Conservation (phyloP, 2,888 invertebrate species). For the Latheticus oryzae region DNA sequence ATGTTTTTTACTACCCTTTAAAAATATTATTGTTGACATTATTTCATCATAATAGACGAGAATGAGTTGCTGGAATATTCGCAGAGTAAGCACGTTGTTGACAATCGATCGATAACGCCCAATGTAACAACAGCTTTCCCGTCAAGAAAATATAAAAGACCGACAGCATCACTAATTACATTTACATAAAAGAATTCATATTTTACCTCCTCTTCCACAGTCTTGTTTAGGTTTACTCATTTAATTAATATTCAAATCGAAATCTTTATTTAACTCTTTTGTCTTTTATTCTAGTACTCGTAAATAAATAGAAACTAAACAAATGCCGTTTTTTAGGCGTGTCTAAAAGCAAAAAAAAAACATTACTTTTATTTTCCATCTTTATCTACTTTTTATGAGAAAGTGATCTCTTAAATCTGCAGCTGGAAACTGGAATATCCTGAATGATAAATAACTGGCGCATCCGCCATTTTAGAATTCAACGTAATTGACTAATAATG, state of each 20-base stretch:
- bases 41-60: no score
- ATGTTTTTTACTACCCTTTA: not conserved
- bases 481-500: no score
- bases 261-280: slow-evolving; percentile 8
- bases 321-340: slow-evolving; percentile 14
- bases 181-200: slow-evolving; percentile 7
- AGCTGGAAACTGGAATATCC: slow-evolving; percentile 11
- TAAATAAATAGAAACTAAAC: slow-evolving; percentile 15
- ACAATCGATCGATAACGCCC: slow-evolving; percentile 10
- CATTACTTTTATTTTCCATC: slow-evolving; percentile 16
- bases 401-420: slow-evolving; percentile 11
- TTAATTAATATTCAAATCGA: slow-evolving; percentile 12
- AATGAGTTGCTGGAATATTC: slow-evolving; percentile 3
- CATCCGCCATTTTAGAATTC: slow-evolving; percentile 31
- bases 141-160: slow-evolving; percentile 8
- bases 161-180: slow-evolving; percentile 7
- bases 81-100: slow-evolving; percentile 5
- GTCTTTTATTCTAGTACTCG: slow-evolving; percentile 15
- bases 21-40: not conserved
- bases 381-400: slow-evolving; percentile 11
- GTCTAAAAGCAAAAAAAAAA: slow-evolving; percentile 6
- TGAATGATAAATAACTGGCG: slow-evolving; percentile 10
- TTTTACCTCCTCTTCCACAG: no score
- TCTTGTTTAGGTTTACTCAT: not conserved
- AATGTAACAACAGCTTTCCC: slow-evolving; percentile 14